These are phyloP conservation scores for Caenorhabditis elegans DNA, from an alignment of 1,140 invertebrate species.

Conservation along the genomic window DNA sequence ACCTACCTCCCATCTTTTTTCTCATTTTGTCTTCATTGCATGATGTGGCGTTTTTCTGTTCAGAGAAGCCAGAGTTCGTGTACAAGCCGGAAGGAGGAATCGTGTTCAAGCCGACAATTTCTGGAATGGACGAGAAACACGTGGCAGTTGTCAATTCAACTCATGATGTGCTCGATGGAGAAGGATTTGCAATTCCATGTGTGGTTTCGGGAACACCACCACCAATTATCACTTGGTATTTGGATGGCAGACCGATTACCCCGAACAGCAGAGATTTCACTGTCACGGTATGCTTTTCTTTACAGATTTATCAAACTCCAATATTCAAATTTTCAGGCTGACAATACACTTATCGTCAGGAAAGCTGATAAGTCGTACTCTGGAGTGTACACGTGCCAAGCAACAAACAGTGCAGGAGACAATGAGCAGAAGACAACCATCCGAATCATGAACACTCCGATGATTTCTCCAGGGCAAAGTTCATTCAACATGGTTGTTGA, in stretches of 20 bases:
- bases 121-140: not conserved
- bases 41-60: constrained; percentile 34
- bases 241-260: constrained; percentile 58
- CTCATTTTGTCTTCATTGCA: constrained; percentile 32
- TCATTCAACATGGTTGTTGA: constrained; percentile 58
- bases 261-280: constrained; percentile 64
- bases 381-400: constrained; percentile 67
- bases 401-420: constrained; percentile 65
- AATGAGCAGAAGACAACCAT: constrained; percentile 46
- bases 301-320: not conserved
- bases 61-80: constrained; percentile 41
- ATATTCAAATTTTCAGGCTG: constrained; percentile 56
- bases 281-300: constrained; percentile 55
- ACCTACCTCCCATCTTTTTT: constrained; percentile 5
- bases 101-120: not conserved
- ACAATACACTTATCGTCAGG: constrained; percentile 68
- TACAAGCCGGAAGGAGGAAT: not conserved
- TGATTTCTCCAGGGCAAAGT: constrained; percentile 52
- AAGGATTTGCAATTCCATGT: constrained; percentile 13
- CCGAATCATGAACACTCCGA: constrained; percentile 48
- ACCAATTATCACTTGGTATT: constrained; percentile 61
- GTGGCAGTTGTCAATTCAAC: not conserved
- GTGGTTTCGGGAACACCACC: constrained; percentile 61
- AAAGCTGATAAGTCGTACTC: constrained; percentile 66
- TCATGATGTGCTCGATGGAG: constrained; percentile 21